Conservation (phyloP, 2,113 vertebrate species). For the Triplophysa dalaica region DNA sequence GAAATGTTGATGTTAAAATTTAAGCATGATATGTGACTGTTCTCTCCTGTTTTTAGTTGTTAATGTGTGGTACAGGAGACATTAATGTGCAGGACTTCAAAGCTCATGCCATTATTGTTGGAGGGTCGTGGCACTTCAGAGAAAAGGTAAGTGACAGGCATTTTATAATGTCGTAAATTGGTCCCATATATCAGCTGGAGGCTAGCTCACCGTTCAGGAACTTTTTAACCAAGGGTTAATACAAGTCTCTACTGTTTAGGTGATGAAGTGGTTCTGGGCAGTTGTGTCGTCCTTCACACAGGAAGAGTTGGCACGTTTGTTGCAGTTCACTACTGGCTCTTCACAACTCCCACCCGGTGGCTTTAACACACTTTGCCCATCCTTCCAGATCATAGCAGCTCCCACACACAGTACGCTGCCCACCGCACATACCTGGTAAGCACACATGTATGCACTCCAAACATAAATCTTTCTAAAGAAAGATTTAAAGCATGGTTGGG, state of each 20-base stretch:
- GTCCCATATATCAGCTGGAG: not conserved
- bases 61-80: conserved; percentile 97
- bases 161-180: not conserved
- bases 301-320: conserved; percentile 93
- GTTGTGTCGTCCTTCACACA: conserved; percentile 98
- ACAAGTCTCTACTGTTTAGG: conserved; percentile 69
- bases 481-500: not conserved
- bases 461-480: no score
- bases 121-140: conserved; percentile 96
- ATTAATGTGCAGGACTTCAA: conserved; percentile 98
- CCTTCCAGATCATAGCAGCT: conserved; percentile 96
- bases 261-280: conserved; percentile 99
- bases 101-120: conserved; percentile 93
- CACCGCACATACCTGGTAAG: conserved; percentile 97
- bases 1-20: not conserved
- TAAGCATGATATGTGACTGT: not conserved
- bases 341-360: conserved; percentile 95
- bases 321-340: conserved; percentile 98
- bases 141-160: conserved; percentile 81
- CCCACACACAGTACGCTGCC: conserved; percentile 95
- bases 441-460: conserved; percentile 19
- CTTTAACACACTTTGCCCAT: conserved; percentile 94
- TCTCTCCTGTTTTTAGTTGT: conserved; percentile 76
- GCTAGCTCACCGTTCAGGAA: not conserved
- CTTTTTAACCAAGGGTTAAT: not conserved